A percentile compares a stretch with the other conserved stretches of the same genome.
Conservation (phyloP, 2,797 vertebrate genomes). For the Enteromius argenteus region DNA sequence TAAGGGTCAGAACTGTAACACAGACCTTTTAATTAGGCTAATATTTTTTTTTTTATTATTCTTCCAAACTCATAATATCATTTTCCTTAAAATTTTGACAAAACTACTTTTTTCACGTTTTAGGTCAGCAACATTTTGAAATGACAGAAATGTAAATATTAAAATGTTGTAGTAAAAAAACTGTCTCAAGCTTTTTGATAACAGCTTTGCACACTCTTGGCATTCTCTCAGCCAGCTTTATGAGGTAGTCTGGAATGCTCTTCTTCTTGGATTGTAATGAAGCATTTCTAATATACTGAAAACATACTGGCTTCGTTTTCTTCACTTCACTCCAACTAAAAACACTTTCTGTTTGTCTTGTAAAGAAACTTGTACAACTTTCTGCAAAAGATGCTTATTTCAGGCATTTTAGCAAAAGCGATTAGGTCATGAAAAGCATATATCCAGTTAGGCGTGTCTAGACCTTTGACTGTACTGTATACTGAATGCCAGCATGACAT, state of each 20-base stretch:
- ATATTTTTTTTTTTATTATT: neutral
- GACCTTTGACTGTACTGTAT: neutral
- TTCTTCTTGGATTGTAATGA: neutral
- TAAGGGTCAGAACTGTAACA: neutral
- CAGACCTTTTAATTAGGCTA: no score
- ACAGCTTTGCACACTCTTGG: neutral
- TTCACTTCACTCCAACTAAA: neutral
- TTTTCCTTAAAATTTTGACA: neutral
- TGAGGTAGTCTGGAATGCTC: slow-evolving; percentile 4
- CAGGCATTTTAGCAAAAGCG: neutral
- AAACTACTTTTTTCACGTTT: no score
- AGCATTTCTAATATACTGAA: neutral
- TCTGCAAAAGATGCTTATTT: neutral
- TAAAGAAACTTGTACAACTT: neutral
- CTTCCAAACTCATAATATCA: neutral
- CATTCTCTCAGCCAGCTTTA: neutral
- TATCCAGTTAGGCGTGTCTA: neutral
- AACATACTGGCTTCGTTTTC: neutral
- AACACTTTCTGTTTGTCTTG: neutral
- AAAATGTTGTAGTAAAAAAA: neutral
- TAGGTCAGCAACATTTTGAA: neutral
- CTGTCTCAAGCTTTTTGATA: neutral
- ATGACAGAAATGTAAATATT: neutral
- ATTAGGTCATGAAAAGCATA: neutral
- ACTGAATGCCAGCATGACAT: neutral